Percentiles rank a stretch among this genome's conserved stretches.
phyloP scores from a whole-genome alignment of 2,888 invertebrate species.

The Cosmorhoe ocellata region DNA sequence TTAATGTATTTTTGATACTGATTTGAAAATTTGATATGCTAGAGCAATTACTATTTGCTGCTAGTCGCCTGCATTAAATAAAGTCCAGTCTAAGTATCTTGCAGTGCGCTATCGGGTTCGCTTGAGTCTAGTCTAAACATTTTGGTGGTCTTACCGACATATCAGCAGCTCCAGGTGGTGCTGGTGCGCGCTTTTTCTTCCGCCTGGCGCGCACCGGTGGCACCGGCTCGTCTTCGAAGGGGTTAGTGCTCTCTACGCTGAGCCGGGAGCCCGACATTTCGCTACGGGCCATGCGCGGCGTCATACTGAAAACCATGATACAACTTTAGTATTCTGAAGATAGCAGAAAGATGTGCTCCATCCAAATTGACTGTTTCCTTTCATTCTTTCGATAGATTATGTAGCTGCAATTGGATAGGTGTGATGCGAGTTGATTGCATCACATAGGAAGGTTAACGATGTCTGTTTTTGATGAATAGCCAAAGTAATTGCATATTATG shows the following conservation, averaged over 20 bases:
- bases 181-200: constrained; percentile 85
- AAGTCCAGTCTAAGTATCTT: too few relatives aligned
- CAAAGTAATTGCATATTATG: constrained; percentile 5
- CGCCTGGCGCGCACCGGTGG: constrained; percentile 80
- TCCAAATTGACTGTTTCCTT: too few relatives aligned
- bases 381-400: too few relatives aligned
- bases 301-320: constrained; percentile 46
- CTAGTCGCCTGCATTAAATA: too few relatives aligned
- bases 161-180: constrained; percentile 60
- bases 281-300: constrained; percentile 73
- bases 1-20: too few relatives aligned
- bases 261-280: constrained; percentile 79
- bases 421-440: too few relatives aligned
- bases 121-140: too few relatives aligned
- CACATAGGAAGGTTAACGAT: background rate
- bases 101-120: too few relatives aligned
- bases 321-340: background rate
- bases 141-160: constrained; percentile 45
- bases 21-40: too few relatives aligned
- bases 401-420: too few relatives aligned
- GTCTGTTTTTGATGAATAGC: constrained; percentile 4
- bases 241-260: constrained; percentile 83
- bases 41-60: too few relatives aligned
- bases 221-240: constrained; percentile 81
- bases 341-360: too few relatives aligned